phyloP scores from a whole-genome alignment of 2,888 invertebrate genomes.

The Pristionchus entomophagus region DNA sequence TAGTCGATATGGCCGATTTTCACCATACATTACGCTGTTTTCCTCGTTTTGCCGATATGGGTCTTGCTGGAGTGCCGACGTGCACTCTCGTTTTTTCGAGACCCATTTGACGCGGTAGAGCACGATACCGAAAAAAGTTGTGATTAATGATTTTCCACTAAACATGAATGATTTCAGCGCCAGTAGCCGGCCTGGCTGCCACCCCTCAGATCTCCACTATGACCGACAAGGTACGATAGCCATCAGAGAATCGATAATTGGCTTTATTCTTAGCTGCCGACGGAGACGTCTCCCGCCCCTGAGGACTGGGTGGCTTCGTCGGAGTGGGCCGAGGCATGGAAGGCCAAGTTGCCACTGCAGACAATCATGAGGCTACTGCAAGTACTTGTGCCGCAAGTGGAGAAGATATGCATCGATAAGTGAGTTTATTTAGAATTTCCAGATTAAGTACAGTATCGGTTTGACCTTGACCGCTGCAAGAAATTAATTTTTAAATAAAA shows the following conservation, averaged over 20 bases:
- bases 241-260: background rate
- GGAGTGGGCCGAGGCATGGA: slow-evolving; percentile 96
- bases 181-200: slow-evolving; percentile 82
- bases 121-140: too few relatives aligned
- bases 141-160: background rate
- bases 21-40: too few relatives aligned
- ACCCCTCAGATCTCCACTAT: slow-evolving; percentile 93
- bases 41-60: too few relatives aligned
- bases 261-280: background rate
- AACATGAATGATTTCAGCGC: background rate
- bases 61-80: too few relatives aligned
- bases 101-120: too few relatives aligned
- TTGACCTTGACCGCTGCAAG: too few relatives aligned
- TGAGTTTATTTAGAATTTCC: slow-evolving; percentile 78
- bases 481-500: too few relatives aligned
- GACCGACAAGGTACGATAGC: slow-evolving; percentile 81
- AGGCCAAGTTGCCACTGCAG: slow-evolving; percentile 95
- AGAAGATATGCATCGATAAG: slow-evolving; percentile 99
- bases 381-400: slow-evolving; percentile 98
- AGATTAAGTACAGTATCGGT: too few relatives aligned
- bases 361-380: slow-evolving; percentile 98
- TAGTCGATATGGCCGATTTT: too few relatives aligned
- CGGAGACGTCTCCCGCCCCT: background rate
- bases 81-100: too few relatives aligned
- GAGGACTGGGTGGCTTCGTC: slow-evolving; percentile 88